These are phyloP conservation scores for Athripsodes cinereus DNA, from an alignment of 2,888 invertebrate species.

Conservation along the genomic window DNA sequence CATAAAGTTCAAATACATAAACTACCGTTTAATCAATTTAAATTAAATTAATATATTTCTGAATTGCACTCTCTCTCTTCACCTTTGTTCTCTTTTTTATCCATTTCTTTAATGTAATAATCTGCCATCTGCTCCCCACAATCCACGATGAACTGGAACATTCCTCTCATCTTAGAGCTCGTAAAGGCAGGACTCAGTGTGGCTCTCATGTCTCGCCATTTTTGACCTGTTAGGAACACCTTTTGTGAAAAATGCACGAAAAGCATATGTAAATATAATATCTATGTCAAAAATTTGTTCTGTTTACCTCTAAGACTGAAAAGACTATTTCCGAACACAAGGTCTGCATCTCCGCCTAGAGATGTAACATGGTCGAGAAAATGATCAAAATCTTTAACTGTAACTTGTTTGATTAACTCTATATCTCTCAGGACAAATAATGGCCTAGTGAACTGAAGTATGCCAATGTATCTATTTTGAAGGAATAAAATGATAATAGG, in stretches of 20 bases:
- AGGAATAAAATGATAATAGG: neutral
- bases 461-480: constrained; percentile 36
- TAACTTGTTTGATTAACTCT: constrained; percentile 45
- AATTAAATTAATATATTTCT: neutral
- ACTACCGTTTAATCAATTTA: neutral
- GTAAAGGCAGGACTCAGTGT: constrained; percentile 34
- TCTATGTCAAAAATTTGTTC: too few relatives aligned
- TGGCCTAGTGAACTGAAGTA: constrained; percentile 39
- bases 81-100: constrained; percentile 10
- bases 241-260: too few relatives aligned
- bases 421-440: constrained; percentile 39
- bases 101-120: constrained; percentile 28
- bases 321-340: constrained; percentile 45
- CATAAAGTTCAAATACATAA: too few relatives aligned
- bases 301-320: constrained; percentile 42
- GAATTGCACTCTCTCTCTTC: neutral
- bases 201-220: constrained; percentile 41
- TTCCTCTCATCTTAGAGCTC: constrained; percentile 40
- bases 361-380: constrained; percentile 44
- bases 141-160: constrained; percentile 43
- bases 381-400: constrained; percentile 50
- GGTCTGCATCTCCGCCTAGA: constrained; percentile 37
- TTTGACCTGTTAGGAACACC: too few relatives aligned
- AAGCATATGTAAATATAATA: too few relatives aligned
- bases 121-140: constrained; percentile 37